These are phyloP conservation scores for Spizella passerina DNA, from an alignment of 2,797 vertebrate species.

Conservation along the genomic window DNA sequence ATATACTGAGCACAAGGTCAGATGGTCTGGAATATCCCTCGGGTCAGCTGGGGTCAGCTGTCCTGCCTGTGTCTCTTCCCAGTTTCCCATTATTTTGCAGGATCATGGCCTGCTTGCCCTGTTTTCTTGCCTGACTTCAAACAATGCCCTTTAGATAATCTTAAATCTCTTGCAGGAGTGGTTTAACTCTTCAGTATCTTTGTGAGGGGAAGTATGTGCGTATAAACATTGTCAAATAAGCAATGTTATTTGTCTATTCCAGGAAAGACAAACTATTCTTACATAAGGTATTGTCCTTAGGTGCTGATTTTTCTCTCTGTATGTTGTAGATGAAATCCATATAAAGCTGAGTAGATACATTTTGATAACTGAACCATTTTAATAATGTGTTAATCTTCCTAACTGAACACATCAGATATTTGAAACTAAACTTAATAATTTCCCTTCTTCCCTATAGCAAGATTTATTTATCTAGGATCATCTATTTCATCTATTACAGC, in stretches of 20 bases:
- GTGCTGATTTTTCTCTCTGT: background rate
- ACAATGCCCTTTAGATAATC: background rate
- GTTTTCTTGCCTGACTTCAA: background rate
- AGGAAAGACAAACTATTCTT: background rate
- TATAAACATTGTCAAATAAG: background rate
- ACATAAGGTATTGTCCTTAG: background rate
- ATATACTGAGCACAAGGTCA: background rate
- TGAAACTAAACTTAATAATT: constrained; percentile 4
- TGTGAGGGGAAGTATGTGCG: background rate
- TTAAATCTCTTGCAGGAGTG: background rate
- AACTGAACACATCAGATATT: background rate
- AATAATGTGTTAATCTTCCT: background rate
- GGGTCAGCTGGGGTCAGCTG: background rate
- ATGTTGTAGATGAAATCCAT: background rate
- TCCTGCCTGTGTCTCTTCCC: background rate
- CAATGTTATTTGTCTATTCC: background rate
- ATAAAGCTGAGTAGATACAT: background rate
- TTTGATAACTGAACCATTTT: background rate
- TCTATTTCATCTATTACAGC: constrained; percentile 34
- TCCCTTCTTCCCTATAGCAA: background rate
- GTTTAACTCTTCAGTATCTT: background rate
- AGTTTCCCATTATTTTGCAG: background rate
- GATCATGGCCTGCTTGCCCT: background rate
- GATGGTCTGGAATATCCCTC: background rate
- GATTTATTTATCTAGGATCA: constrained; percentile 39